A percentile compares a stretch with the other conserved stretches of the same genome.
Conservation (phyloP, 2,888 invertebrate genomes). For the Oithona nana region DNA sequence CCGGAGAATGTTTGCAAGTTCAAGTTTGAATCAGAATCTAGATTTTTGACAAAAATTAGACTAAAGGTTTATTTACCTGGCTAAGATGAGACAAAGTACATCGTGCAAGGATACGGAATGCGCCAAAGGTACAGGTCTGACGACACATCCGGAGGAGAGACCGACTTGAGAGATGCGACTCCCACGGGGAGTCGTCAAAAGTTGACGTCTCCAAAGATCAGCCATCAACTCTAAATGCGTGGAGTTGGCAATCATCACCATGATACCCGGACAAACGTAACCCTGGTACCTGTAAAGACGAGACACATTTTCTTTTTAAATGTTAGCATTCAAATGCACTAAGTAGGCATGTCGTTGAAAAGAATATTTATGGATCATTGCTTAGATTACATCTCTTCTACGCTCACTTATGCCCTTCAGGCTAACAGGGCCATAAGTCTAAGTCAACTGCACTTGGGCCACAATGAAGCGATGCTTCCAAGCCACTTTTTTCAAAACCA, state of each 20-base stretch:
- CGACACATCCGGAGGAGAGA: constrained; percentile 8
- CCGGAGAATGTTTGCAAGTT: no score
- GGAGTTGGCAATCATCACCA: constrained; percentile 3
- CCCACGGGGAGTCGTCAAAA: not conserved
- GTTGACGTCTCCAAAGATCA: constrained; percentile 1
- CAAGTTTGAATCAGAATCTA: no score
- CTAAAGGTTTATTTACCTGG: constrained; percentile 2
- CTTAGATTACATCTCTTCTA: no score
- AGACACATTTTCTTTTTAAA: no score
- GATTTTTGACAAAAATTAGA: no score
- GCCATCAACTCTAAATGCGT: constrained; percentile 1
- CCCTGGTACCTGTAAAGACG: constrained; percentile 6
- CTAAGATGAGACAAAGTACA: constrained; percentile 9
- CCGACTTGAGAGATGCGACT: constrained; percentile 6
- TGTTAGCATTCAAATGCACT: not conserved
- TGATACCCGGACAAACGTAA: constrained; percentile 8
- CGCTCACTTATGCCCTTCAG: no score
- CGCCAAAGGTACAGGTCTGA: constrained; percentile 2
- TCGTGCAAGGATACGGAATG: constrained; percentile 6
- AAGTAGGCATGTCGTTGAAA: not conserved
- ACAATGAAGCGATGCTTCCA: no score
- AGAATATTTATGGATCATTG: not conserved
- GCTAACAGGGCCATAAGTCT: no score
- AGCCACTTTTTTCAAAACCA: no score
- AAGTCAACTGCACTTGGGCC: no score